These are phyloP conservation scores for Galeopsomyia nigrocyanea DNA, from an alignment of 2,888 invertebrate species.

Conservation along the genomic window DNA sequence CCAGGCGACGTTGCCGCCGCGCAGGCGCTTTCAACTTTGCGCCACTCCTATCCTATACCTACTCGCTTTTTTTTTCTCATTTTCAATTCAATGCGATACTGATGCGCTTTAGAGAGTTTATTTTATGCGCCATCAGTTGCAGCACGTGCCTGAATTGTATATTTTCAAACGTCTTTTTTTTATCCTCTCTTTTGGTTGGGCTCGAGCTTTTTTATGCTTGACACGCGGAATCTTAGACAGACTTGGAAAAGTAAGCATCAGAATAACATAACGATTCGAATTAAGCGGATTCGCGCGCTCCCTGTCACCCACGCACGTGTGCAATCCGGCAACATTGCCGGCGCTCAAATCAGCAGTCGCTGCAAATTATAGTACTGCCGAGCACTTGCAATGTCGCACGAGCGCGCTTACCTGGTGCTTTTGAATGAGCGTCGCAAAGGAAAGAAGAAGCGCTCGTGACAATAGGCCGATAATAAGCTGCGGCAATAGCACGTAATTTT, in stretches of 20 bases:
- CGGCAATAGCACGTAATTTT: conserved; percentile 28
- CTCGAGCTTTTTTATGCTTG: too few relatives aligned
- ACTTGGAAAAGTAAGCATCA: too few relatives aligned
- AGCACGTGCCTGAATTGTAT: too few relatives aligned
- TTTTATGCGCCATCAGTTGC: too few relatives aligned
- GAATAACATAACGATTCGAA: conserved; percentile 15
- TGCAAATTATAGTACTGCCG: not conserved
- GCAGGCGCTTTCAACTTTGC: too few relatives aligned
- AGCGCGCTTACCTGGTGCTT: not conserved
- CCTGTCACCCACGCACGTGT: not conserved
- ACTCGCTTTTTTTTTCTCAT: too few relatives aligned
- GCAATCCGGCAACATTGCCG: not conserved
- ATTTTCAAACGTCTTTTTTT: too few relatives aligned
- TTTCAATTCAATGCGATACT: too few relatives aligned
- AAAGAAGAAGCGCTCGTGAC: conserved; percentile 5
- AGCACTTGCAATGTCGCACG: not conserved
- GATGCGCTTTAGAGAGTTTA: too few relatives aligned
- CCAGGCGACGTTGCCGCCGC: not conserved
- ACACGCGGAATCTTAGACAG: too few relatives aligned
- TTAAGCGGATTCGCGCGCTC: not conserved
- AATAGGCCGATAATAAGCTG: conserved; percentile 21
- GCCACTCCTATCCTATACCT: too few relatives aligned
- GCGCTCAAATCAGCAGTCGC: not conserved
- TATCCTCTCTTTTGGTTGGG: too few relatives aligned
- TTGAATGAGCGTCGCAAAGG: conserved; percentile 7